Base-by-base conservation (phyloP, 1,140 invertebrate genomes). In the Aphis gossypii region DNA sequence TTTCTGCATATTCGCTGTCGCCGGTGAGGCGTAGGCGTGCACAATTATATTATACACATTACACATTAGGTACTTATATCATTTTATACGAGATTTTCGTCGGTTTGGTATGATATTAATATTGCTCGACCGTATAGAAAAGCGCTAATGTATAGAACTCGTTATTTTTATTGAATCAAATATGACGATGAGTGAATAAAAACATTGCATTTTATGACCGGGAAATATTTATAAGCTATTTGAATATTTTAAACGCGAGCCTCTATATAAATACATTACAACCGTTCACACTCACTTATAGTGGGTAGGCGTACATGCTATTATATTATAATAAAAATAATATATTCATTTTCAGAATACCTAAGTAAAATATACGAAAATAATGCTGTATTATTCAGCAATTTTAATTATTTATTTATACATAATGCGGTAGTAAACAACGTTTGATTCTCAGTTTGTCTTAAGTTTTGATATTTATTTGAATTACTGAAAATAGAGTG, bases 181-280 rank as follows among this genome's bases (percentile, higher is more conserved):
- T 87, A 87, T 48, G 44, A n/a, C 41, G 44, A 25, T 18, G 84
- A 18, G 48, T 51, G 48, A 51, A 88, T 51, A 51, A 35, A n/a
- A 51, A 88, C 46, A 51, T 14, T n/a, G 48, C 20, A n/a, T 48
- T 88, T 88, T 88, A 88, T 48, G 87, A 54, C 87, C 87, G 35
- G 87, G 87, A 88, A 51, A 51, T 51, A 51, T 88, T 88, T 88
- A n/a, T 51, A 86, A n/a, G 84, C 44, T 30, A 48, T 88, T 88
- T 21, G 30, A 51, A 88, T 84, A 41, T 88, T 88, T 88, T 88
- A 21, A 46, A 51, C 46, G 23, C 41, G 83, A 30, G 23, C 46
- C 83, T 46, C 23, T 41, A 41, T 38, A 41, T 25, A 60, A 41
- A 83, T 83, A 83, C 41, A 83, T 41, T 83, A 38, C 38, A 38